Evolutionary conservation across 2,113 vertebrate species (phyloP), one percentile per base, ranked within the genome.

Genomic region (Scomber japonicus): DNA sequence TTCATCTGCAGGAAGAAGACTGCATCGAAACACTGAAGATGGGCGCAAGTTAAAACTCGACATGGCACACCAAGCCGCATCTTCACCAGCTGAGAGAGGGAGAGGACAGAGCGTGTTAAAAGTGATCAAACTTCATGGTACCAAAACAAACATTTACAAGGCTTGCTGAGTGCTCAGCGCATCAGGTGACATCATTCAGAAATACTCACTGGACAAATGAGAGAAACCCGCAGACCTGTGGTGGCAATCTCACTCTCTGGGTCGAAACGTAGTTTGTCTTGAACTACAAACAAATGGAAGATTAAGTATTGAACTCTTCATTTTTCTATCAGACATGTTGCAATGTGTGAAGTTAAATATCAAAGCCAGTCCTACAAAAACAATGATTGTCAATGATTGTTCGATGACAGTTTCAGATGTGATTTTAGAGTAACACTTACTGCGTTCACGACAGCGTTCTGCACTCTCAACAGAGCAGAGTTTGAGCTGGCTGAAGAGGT

Each of bases 1-100:
- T 99, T 99, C 98, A 99, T 99, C 94, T 99, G 98, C 88, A 99
- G 95, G 92, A 99, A 99, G 94, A 99, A 99, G 83, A 98, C 98
- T 0, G 98, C 98, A 11, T 99, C 98, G 88, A 99, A 99, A 95
- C 98, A 99, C 94, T 99, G 98, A 77, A 99, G 95, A 77, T 99
- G 98, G 1, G 97, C 97, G 0, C 98, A 99, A 61, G 97, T 98
- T 91, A 99, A 94, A 0, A 97, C 97, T 48, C 98, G 96, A 93
- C 98, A 99, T 0, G 98, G 98, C 19, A 99, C 97, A 0, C 97
- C 97, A 13, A 99, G 94, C 3, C 98, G 95, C 98, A 99, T 99
- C 95, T 99, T 99, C 84, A 99, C 98, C 90, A 99, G 93, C 98
- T 99, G 95, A 9, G 11, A 46, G 19, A 84, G 48, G n/a, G 5